Percentiles rank a stretch among this genome's conserved stretches.
These are phyloP conservation scores for Tetranychus piercei DNA, from an alignment of 2,888 invertebrate genomes.

Conservation along the genomic window DNA sequence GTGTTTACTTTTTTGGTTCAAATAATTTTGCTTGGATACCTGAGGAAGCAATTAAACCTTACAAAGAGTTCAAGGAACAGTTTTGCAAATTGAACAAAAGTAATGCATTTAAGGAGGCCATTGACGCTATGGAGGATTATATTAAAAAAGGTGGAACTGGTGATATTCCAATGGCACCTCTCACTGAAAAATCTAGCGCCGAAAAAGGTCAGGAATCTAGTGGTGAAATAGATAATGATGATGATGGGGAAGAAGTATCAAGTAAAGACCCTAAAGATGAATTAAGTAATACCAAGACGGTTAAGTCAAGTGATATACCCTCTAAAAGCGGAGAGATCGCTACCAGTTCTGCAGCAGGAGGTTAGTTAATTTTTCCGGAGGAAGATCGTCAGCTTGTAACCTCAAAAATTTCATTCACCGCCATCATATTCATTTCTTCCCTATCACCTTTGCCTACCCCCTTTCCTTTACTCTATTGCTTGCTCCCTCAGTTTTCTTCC, in stretches of 20 bases:
- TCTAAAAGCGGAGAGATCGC: background rate
- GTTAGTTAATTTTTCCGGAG: too few relatives aligned
- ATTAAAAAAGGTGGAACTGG: constrained; percentile 43
- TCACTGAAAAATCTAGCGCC: background rate
- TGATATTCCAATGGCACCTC: constrained; percentile 1
- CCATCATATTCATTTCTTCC: too few relatives aligned
- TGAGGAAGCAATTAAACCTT: constrained; percentile 59
- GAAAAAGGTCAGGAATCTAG: background rate
- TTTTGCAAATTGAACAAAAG: constrained; percentile 55
- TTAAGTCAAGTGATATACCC: background rate
- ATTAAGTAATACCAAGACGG: background rate
- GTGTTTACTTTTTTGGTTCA: constrained; percentile 26
- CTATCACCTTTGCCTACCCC: too few relatives aligned
- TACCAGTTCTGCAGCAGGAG: too few relatives aligned
- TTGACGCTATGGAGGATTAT: constrained; percentile 59
- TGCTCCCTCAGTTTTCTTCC: too few relatives aligned
- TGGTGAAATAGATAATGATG: background rate
- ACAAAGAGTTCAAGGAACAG: constrained; percentile 57
- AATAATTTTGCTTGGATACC: constrained; percentile 58
- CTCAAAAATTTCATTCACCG: too few relatives aligned
- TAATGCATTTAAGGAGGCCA: constrained; percentile 54
- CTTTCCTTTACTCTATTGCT: too few relatives aligned
- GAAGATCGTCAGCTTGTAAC: too few relatives aligned
- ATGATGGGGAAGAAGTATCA: constrained; percentile 1
- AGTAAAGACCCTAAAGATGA: background rate